phyloP scores from a whole-genome alignment of 2,113 vertebrate species.

The Pelmatolapia mariae region DNA sequence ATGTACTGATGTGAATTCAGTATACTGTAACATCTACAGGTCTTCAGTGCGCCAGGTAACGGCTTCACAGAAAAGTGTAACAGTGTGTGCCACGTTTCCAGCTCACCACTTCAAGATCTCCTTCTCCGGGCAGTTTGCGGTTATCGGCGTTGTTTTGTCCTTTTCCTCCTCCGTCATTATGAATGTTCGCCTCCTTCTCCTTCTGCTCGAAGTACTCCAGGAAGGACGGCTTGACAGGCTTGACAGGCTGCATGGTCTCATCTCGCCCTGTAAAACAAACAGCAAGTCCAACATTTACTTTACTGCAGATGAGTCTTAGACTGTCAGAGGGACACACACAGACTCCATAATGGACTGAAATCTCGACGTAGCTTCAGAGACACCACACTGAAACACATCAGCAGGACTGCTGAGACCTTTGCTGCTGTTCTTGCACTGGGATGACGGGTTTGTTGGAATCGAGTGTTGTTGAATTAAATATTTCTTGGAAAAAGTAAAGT shows the following conservation, averaged over 20 bases:
- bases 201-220: slow-evolving; percentile 97
- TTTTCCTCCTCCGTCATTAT: slow-evolving; percentile 67
- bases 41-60: accelerated
- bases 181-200: slow-evolving; percentile 85
- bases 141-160: slow-evolving; percentile 70
- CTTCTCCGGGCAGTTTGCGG: slow-evolving; percentile 82
- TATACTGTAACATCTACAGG: background rate
- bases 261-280: slow-evolving; percentile 76
- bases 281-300: background rate
- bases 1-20: background rate
- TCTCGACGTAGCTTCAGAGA: background rate
- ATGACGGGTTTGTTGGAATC: accelerated
- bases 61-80: background rate
- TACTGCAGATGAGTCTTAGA: background rate
- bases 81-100: background rate
- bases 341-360: background rate
- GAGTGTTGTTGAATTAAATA: background rate
- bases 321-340: background rate
- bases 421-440: background rate
- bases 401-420: background rate
- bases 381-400: accelerated
- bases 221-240: slow-evolving; percentile 89
- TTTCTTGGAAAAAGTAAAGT: background rate
- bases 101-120: slow-evolving; percentile 91
- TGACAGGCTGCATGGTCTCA: slow-evolving; percentile 83